Evolutionary conservation across 2,888 invertebrate species (phyloP).

Genomic region (Helicoverpa assulta): DNA sequence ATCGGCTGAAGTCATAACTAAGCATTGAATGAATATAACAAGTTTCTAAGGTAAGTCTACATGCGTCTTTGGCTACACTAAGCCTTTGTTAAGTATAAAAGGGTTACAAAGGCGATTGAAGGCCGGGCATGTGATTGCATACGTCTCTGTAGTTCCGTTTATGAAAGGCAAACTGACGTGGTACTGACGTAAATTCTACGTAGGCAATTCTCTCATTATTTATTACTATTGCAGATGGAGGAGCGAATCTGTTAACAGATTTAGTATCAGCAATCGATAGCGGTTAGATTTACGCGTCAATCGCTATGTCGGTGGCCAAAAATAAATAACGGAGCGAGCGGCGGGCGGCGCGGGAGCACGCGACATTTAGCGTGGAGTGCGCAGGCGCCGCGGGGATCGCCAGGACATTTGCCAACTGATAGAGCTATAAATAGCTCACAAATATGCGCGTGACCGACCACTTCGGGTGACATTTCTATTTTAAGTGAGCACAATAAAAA

Average conservation of each 20-base stretch:
- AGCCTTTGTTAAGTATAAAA: constrained; percentile 53
- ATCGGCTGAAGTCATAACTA: no score
- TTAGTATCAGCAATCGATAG: constrained; percentile 64
- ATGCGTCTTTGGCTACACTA: constrained; percentile 22
- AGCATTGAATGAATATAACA: no score
- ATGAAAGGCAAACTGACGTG: constrained; percentile 51
- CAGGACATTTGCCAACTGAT: constrained; percentile 87
- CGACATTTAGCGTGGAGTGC: constrained; percentile 75
- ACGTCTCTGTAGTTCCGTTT: constrained; percentile 33
- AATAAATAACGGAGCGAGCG: constrained; percentile 67
- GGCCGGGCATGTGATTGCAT: constrained; percentile 48
- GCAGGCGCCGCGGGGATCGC: constrained; percentile 69
- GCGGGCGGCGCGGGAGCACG: constrained; percentile 68
- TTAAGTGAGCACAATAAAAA: constrained; percentile 77
- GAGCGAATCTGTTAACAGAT: constrained; percentile 60
- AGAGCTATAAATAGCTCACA: constrained; percentile 82
- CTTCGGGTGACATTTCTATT: constrained; percentile 80
- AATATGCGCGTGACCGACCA: constrained; percentile 86
- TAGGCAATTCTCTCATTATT: constrained; percentile 51
- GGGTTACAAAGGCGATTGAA: constrained; percentile 51
- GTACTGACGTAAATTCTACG: constrained; percentile 55
- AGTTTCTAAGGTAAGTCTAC: constrained; percentile 4
- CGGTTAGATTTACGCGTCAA: constrained; percentile 60
- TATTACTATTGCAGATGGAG: constrained; percentile 51
- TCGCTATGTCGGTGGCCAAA: constrained; percentile 62